Percentiles rank a stretch among this genome's conserved stretches.
Conservation (phyloP, 2,797 vertebrate genomes). For the Sylvilagus floridanus region DNA sequence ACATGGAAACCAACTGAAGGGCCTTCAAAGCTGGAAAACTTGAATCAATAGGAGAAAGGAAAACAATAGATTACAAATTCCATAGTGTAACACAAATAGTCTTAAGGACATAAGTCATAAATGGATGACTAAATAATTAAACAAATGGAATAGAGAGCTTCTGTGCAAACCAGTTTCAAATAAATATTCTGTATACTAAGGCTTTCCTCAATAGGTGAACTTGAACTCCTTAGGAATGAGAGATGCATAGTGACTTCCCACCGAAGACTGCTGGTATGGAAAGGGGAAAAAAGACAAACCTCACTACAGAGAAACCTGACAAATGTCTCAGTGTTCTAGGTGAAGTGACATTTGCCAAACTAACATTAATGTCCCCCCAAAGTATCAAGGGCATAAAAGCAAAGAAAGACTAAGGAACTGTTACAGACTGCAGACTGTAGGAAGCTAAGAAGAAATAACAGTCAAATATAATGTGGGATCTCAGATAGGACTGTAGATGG, state of each 20-base stretch:
- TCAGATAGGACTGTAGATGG: not conserved
- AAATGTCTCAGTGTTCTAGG: no score
- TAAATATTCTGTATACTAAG: not conserved
- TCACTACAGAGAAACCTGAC: not conserved
- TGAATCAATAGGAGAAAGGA: not conserved
- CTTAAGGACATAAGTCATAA: not conserved
- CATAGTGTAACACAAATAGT: not conserved
- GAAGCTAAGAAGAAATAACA: not conserved
- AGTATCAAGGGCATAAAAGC: not conserved
- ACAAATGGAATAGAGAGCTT: not conserved
- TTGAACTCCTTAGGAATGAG: not conserved
- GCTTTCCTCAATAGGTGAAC: not conserved
- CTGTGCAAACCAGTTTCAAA: not conserved
- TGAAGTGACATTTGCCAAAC: no score
- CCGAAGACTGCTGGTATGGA: not conserved
- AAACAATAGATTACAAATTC: not conserved
- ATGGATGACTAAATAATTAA: not conserved
- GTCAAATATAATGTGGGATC: not conserved
- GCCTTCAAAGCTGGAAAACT: not conserved
- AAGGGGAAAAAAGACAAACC: fast-evolving
- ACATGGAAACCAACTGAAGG: not conserved
- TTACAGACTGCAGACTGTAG: not conserved
- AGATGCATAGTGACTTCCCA: not conserved
- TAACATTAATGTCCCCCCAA: not conserved
- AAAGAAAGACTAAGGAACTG: not conserved